phyloP scores from a whole-genome alignment of 2,888 invertebrate species.

The Diachrysia chrysitis region DNA sequence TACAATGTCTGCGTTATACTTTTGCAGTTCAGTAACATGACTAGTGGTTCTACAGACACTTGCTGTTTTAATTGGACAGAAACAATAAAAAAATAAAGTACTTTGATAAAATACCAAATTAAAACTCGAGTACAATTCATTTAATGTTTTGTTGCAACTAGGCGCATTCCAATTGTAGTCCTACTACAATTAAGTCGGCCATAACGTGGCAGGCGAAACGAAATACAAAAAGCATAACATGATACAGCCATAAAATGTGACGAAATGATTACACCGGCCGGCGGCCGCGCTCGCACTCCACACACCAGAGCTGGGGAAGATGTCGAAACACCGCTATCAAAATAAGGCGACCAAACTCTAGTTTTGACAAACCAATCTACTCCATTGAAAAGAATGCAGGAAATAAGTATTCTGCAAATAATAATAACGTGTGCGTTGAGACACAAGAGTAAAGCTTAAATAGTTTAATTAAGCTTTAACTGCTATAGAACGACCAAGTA shows the following conservation, averaged over 20 bases:
- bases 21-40: not conserved
- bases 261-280: constrained; percentile 61
- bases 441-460: too few relatives aligned
- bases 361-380: not conserved
- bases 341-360: not conserved
- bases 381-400: not conserved
- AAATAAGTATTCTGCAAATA: too few relatives aligned
- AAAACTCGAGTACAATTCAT: not conserved
- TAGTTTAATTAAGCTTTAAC: too few relatives aligned
- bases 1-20: not conserved
- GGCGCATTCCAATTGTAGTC: not conserved
- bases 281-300: constrained; percentile 23
- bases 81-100: not conserved
- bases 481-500: too few relatives aligned
- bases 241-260: constrained; percentile 67
- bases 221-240: constrained; percentile 61
- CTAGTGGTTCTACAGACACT: not conserved
- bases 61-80: not conserved
- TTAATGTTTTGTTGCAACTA: not conserved
- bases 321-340: too few relatives aligned
- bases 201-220: constrained; percentile 9
- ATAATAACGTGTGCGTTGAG: too few relatives aligned
- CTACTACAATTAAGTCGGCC: not conserved
- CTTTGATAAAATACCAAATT: not conserved
- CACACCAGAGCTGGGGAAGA: not conserved